Evolutionary conservation across 2,797 vertebrate species (phyloP).

Genomic region (Chaunax sp.): DNA sequence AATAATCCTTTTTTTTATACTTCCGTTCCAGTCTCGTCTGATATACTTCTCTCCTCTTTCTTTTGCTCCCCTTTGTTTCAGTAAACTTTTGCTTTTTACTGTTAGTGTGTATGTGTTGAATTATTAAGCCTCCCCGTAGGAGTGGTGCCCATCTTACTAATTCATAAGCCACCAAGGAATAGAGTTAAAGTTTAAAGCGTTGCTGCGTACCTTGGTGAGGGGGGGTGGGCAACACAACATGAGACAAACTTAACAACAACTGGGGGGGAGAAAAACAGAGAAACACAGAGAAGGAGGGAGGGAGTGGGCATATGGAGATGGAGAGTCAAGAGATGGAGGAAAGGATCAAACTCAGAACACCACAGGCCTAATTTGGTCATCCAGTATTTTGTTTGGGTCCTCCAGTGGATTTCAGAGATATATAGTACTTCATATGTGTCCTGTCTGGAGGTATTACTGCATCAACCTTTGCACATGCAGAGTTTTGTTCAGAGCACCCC

Average conservation of each 20-base stretch:
- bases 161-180: slow-evolving; percentile 89
- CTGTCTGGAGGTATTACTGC: slow-evolving; percentile 24
- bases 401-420: slow-evolving; percentile 48
- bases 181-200: slow-evolving; percentile 86
- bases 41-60: slow-evolving; percentile 48
- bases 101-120: slow-evolving; percentile 81
- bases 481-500: slow-evolving; percentile 28
- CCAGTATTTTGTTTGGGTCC: slow-evolving; percentile 40
- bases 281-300: slow-evolving; percentile 27
- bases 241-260: slow-evolving; percentile 60
- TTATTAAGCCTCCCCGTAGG: slow-evolving; percentile 89
- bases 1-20: slow-evolving; percentile 76
- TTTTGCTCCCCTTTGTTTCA: slow-evolving; percentile 76
- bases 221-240: slow-evolving; percentile 58
- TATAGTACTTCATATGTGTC: slow-evolving; percentile 20
- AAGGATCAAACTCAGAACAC: slow-evolving; percentile 26
- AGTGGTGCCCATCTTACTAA: slow-evolving; percentile 85
- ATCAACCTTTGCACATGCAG: slow-evolving; percentile 14
- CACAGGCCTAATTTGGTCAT: slow-evolving; percentile 60
- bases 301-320: slow-evolving; percentile 11
- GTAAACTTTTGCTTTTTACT: slow-evolving; percentile 86
- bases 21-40: slow-evolving; percentile 69
- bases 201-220: slow-evolving; percentile 73
- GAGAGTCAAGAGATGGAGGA: slow-evolving; percentile 33
- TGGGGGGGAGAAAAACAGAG: slow-evolving; percentile 37